Conservation (phyloP, 1,140 invertebrate species). For the Diabrotica undecimpunctata region DNA sequence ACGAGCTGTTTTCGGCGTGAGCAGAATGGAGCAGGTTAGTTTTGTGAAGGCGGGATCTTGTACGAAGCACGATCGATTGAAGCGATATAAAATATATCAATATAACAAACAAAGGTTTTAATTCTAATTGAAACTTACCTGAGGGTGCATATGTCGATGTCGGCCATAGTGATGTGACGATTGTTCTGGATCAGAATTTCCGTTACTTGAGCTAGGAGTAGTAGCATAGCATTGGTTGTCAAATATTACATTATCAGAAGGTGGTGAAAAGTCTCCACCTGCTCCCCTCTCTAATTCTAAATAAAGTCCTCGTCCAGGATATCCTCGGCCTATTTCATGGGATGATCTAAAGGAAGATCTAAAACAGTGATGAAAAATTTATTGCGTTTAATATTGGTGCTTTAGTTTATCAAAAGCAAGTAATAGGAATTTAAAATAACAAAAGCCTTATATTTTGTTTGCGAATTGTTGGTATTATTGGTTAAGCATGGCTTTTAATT, state of each 20-base stretch:
- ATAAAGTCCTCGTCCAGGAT: slow-evolving; percentile 67
- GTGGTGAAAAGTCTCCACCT: slow-evolving; percentile 75
- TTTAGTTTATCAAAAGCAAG: too few species aligned
- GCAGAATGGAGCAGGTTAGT: too few species aligned
- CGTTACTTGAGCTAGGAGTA: slow-evolving; percentile 85
- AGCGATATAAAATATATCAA: too few species aligned
- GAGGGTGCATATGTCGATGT: slow-evolving; percentile 52
- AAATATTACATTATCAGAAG: slow-evolving; percentile 88
- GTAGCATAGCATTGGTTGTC: slow-evolving; percentile 93
- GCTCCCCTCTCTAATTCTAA: slow-evolving; percentile 72
- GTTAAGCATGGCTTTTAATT: too few species aligned
- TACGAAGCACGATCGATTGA: too few species aligned
- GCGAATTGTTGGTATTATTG: too few species aligned
- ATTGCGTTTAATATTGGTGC: too few species aligned
- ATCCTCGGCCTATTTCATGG: slow-evolving; percentile 61
- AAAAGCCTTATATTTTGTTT: too few species aligned
- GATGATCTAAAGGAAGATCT: slow-evolving; percentile 52
- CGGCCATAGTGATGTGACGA: slow-evolving; percentile 55
- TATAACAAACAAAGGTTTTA: too few species aligned
- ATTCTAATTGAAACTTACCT: background rate
- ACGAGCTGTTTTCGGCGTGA: too few species aligned
- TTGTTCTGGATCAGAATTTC: slow-evolving; percentile 82
- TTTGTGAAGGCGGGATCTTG: too few species aligned
- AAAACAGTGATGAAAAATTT: background rate
- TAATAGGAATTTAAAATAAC: too few species aligned